Evolutionary conservation across 1,140 invertebrate genomes (phyloP).

Genomic region (Cotesia vestalis): DNA sequence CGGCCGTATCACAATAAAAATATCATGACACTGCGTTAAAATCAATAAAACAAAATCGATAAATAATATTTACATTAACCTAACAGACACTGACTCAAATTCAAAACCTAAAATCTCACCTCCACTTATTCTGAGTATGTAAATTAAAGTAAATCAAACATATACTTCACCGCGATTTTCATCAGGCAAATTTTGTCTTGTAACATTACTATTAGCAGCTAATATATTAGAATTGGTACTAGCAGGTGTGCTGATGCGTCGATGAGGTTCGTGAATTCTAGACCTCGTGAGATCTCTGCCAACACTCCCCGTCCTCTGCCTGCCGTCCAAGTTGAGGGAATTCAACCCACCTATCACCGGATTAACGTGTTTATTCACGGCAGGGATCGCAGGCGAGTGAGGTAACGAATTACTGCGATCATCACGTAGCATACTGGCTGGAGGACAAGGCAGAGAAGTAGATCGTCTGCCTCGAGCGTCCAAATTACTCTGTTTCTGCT

Average conservation of each 20-base stretch:
- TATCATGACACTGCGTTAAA: background rate
- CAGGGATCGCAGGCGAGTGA: constrained; percentile 52
- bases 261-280: constrained; percentile 44
- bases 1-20: too few relatives aligned
- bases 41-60: constrained; percentile 5
- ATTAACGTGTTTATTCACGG: constrained; percentile 43
- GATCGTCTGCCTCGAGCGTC: constrained; percentile 57
- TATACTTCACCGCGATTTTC: constrained; percentile 66
- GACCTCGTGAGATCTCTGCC: constrained; percentile 38
- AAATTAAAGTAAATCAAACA: constrained; percentile 51
- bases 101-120: background rate
- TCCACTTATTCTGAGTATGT: background rate
- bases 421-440: constrained; percentile 14
- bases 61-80: constrained; percentile 18
- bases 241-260: constrained; percentile 53
- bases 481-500: constrained; percentile 30
- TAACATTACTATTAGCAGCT: background rate
- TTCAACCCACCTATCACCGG: constrained; percentile 44
- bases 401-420: constrained; percentile 63
- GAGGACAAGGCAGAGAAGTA: constrained; percentile 57
- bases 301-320: constrained; percentile 45
- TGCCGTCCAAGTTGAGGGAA: constrained; percentile 32
- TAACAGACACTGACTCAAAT: constrained; percentile 15
- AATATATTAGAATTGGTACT: constrained; percentile 44
- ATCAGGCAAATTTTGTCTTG: constrained; percentile 29